A percentile compares a stretch with the other conserved stretches of the same genome.
Conservation (phyloP, 1,140 invertebrate species). For the Cotesia vestalis region DNA sequence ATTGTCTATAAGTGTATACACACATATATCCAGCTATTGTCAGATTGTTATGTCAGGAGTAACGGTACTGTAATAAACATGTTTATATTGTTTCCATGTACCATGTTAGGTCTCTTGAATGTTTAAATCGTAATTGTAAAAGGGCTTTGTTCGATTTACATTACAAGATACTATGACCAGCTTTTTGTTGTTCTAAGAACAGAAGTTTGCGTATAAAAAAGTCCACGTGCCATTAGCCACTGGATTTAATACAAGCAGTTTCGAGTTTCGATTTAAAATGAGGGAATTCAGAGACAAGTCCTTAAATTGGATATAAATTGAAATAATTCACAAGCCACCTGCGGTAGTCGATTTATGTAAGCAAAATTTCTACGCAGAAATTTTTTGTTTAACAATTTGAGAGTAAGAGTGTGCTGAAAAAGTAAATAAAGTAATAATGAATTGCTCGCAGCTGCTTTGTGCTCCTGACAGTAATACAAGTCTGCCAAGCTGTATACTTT, state of each 20-base stretch:
- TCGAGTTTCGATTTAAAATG: not conserved
- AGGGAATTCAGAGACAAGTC: conserved; percentile 23
- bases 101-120: conserved; percentile 13
- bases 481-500: not conserved
- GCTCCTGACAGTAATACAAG: conserved; percentile 3
- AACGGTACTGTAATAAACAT: conserved; percentile 14
- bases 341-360: conserved; percentile 1
- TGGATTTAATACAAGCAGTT: too few relatives aligned
- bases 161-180: not conserved
- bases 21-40: not conserved
- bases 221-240: not conserved
- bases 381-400: not conserved
- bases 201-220: not conserved
- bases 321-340: conserved; percentile 32
- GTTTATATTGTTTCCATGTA: conserved; percentile 17
- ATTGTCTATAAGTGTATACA: not conserved
- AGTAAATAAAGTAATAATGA: conserved; percentile 13
- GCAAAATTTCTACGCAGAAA: not conserved
- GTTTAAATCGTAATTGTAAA: conserved; percentile 2
- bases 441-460: conserved; percentile 18
- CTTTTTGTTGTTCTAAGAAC: not conserved
- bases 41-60: not conserved
- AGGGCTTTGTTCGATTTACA: conserved; percentile 3
- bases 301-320: not conserved
- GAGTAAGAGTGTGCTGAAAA: not conserved